Base-by-base conservation (phyloP, 2,797 vertebrate species). In the Thripadectes ignobilis region DNA sequence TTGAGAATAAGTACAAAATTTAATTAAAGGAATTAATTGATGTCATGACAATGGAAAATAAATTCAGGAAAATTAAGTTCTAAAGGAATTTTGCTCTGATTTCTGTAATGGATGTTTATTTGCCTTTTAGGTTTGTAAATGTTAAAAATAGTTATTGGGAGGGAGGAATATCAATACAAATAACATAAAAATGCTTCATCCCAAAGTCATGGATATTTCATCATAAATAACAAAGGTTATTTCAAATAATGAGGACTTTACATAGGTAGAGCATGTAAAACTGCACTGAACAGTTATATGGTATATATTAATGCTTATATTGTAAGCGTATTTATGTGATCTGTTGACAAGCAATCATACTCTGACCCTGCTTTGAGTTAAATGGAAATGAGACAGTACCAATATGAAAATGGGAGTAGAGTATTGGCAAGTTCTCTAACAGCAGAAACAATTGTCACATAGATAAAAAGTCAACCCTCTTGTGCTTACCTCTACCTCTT, bases 21-120 rank as follows among this genome's bases (percentile, higher is more conserved):
- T 88, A 90, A 93, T 92, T 85, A 95, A 88, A 27, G 80, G 21
- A 90, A 90, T 75, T 26, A 88, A 95, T 13, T 80, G 43, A 78
- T 89, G 20, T 36, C 17, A 81, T 62, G 51, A 86, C 55, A 94
- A 93, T 48, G 29, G 59, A 81, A 97, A 94, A 77, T 41, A 75
- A 69, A 86, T 75, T 88, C 62, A 69, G 38, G 43, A 62, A 92
- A 95, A 88, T 76, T 8, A 87, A 23, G 1, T 85, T 83, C 38
- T 72, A 86, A 85, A 65, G 30, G 14, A 93, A 87, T 82, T 92
- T 80, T 81, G 3, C 80, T 91, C 19, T 91, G 5, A 79, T 86
- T 89, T 92, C 43, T 75, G 14, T 76, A 71, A 79, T 55, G 39
- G 48, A 36, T 74, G 10, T 27, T 88, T 68, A 75, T 86, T 85